Evolutionary conservation across 2,113 vertebrate species (phyloP).

Genomic region (Myiopsitta monachus): DNA sequence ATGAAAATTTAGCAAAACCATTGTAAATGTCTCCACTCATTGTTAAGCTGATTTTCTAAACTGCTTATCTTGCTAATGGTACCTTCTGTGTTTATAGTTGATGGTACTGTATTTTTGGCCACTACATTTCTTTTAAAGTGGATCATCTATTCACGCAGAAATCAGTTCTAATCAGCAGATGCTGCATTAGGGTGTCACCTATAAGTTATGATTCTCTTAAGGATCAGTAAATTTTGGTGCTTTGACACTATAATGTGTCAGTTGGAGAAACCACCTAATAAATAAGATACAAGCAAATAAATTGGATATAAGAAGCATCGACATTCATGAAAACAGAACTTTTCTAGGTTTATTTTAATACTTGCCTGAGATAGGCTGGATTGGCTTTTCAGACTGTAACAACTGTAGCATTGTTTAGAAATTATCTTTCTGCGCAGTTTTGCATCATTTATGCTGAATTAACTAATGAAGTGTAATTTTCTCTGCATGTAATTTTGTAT

Average conservation of each 20-base stretch:
- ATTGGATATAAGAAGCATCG: not conserved
- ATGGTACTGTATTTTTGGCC: not conserved
- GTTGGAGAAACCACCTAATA: not conserved
- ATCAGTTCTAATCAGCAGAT: not conserved
- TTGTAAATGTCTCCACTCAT: not conserved
- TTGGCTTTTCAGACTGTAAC: not conserved
- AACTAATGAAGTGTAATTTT: conserved; percentile 48
- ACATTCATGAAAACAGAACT: not conserved
- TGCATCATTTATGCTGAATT: conserved; percentile 24
- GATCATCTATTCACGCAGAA: not conserved
- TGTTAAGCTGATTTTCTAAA: not conserved
- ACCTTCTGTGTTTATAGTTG: not conserved
- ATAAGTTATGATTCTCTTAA: not conserved
- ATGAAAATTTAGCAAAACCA: not conserved
- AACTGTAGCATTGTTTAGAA: not conserved
- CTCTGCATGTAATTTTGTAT: conserved; percentile 50
- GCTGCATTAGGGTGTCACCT: not conserved
- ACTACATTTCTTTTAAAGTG: not conserved
- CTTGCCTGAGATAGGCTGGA: not conserved
- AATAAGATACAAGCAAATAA: not conserved
- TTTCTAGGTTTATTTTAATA: not conserved
- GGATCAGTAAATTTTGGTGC: not conserved
- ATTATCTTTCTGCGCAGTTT: conserved; percentile 25
- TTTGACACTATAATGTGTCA: not conserved
- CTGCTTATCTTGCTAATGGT: not conserved